phyloP scores from a whole-genome alignment of 2,113 vertebrate genomes.

The Nycticorax nycticorax region DNA sequence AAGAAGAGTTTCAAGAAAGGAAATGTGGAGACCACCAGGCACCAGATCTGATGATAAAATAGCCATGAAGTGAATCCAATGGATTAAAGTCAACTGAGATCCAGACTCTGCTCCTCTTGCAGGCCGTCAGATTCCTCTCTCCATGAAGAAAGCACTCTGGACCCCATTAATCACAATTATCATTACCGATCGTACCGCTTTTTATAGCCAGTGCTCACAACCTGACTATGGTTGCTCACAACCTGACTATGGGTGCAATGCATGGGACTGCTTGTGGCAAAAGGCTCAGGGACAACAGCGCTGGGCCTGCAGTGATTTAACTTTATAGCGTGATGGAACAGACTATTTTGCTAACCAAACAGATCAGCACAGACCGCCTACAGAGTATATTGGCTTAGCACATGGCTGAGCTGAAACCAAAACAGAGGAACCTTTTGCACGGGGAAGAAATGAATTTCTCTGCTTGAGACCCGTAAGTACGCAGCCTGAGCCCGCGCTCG shows the following conservation, averaged over 20 bases:
- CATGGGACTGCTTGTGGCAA: no score
- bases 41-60: not conserved
- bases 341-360: not conserved
- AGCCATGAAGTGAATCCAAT: not conserved
- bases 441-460: no score
- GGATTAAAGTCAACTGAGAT: not conserved
- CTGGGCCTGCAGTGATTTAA: not conserved
- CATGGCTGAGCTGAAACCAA: not conserved
- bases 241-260: accelerated
- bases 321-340: accelerated
- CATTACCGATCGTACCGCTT: accelerated
- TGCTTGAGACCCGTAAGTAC: accelerated
- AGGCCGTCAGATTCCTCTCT: not conserved
- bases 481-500: accelerated
- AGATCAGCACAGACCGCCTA: not conserved
- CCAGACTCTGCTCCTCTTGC: not conserved
- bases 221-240: not conserved
- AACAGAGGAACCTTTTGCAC: not conserved
- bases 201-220: not conserved
- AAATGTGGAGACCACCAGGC: not conserved
- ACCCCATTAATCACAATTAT: not conserved
- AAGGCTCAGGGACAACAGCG: not conserved
- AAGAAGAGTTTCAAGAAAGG: not conserved
- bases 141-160: not conserved
- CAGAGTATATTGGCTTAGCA: not conserved